Evolutionary conservation across 1,140 invertebrate species (phyloP).

Genomic region (Diprion similis): DNA sequence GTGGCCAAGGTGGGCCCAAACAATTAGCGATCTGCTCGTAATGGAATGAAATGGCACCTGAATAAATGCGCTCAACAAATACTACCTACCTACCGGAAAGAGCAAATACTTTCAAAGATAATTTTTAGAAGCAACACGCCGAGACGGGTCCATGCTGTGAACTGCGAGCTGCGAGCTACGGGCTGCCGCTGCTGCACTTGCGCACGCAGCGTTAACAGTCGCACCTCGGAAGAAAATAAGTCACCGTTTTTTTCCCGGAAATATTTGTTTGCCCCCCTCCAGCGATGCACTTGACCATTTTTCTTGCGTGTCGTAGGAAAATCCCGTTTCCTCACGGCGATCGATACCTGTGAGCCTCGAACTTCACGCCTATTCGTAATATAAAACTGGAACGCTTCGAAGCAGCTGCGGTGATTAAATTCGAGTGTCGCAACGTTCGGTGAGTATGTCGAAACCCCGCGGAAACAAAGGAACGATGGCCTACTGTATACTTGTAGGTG

Average conservation of each 20-base stretch:
- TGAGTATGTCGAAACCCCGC: neutral
- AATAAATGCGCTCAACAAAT: constrained; percentile 16
- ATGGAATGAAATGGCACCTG: constrained; percentile 16
- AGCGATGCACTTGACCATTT: too few relatives aligned
- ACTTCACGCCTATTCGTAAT: too few relatives aligned
- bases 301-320: too few relatives aligned
- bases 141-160: neutral
- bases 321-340: too few relatives aligned
- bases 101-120: neutral
- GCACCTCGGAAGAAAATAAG: too few relatives aligned
- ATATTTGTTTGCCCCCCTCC: neutral
- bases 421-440: neutral
- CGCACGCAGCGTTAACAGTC: too few relatives aligned
- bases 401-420: neutral
- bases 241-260: neutral
- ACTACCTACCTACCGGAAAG: constrained; percentile 5
- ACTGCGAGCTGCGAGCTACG: neutral
- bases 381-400: too few relatives aligned
- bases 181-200: too few relatives aligned
- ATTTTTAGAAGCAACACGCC: constrained; percentile 10
- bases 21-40: constrained; percentile 16
- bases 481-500: neutral
- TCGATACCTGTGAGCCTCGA: too few relatives aligned
- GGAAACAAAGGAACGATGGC: neutral
- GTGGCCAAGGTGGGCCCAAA: constrained; percentile 7